Conservation (phyloP, 2,888 invertebrate genomes). For the Coecobrya sp. region DNA sequence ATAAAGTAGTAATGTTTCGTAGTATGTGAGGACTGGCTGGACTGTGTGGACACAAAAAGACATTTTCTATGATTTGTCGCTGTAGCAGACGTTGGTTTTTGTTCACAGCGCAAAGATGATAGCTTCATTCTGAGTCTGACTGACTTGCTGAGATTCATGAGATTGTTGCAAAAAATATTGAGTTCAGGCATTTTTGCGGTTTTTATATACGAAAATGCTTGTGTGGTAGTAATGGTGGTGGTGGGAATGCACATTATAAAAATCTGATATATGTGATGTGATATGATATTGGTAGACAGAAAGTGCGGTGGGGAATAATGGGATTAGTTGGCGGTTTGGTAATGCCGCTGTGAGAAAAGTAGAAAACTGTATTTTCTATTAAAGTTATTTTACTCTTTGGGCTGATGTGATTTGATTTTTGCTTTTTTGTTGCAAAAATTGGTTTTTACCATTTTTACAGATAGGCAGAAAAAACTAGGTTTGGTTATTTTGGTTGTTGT, state of each 20-base stretch:
- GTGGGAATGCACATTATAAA: slow-evolving; percentile 44
- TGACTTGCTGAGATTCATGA: slow-evolving; percentile 39
- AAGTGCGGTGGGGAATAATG: slow-evolving; percentile 12
- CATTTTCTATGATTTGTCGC: slow-evolving; percentile 62
- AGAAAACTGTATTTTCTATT: slow-evolving; percentile 7
- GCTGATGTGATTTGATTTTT: slow-evolving; percentile 9
- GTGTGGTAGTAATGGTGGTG: background rate
- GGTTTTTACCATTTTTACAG: slow-evolving; percentile 31
- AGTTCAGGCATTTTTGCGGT: slow-evolving; percentile 66
- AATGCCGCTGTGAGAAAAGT: background rate
- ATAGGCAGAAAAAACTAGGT: slow-evolving; percentile 41
- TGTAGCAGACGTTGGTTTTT: background rate
- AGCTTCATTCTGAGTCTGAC: slow-evolving; percentile 29
- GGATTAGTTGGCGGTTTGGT: slow-evolving; percentile 32
- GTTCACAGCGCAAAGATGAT: slow-evolving; percentile 14
- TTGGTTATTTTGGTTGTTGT: slow-evolving; percentile 45
- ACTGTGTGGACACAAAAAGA: slow-evolving; percentile 23
- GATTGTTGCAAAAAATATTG: slow-evolving; percentile 69
- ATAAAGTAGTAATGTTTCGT: slow-evolving; percentile 23
- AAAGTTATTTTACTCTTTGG: background rate
- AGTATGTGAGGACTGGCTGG: background rate
- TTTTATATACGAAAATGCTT: slow-evolving; percentile 29
- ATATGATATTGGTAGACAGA: background rate
- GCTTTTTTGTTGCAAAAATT: slow-evolving; percentile 53
- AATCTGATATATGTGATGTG: background rate